These are phyloP conservation scores for Gopherus evgoodei DNA, from an alignment of 2,113 vertebrate genomes.

Conservation along the genomic window DNA sequence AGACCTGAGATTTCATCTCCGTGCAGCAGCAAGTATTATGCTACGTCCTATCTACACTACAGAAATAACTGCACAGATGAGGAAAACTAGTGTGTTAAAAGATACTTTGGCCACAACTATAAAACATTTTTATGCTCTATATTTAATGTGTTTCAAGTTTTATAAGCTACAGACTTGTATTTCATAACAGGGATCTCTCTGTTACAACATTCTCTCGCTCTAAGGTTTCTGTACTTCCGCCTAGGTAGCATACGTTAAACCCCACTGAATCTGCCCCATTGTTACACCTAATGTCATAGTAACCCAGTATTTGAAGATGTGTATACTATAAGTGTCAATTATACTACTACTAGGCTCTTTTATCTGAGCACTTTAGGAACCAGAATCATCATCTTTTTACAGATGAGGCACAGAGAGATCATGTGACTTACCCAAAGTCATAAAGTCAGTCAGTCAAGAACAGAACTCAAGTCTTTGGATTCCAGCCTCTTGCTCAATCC, in stretches of 20 bases:
- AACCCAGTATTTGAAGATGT: constrained; percentile 65
- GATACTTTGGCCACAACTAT: constrained; percentile 50
- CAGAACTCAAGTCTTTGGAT: background rate
- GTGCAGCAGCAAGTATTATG: constrained; percentile 40
- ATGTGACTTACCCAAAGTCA: background rate
- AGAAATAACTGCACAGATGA: constrained; percentile 6
- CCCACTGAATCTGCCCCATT: constrained; percentile 49
- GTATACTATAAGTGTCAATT: background rate
- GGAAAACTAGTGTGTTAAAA: constrained; percentile 46
- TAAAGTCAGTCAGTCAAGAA: background rate
- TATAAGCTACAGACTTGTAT: constrained; percentile 64
- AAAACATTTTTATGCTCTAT: constrained; percentile 47
- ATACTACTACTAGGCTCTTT: background rate
- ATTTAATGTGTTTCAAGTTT: constrained; percentile 51
- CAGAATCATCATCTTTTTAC: background rate
- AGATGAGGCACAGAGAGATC: background rate
- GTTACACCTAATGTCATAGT: constrained; percentile 54
- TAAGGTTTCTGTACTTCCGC: constrained; percentile 31
- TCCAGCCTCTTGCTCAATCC: background rate
- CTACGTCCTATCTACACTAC: constrained; percentile 22
- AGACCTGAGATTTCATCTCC: constrained; percentile 57
- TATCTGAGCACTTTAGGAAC: background rate
- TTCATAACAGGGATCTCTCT: constrained; percentile 67
- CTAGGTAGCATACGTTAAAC: background rate
- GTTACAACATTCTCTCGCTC: constrained; percentile 40